These are phyloP conservation scores for Candoia aspera DNA, from an alignment of 2,113 vertebrate species.

Conservation along the genomic window DNA sequence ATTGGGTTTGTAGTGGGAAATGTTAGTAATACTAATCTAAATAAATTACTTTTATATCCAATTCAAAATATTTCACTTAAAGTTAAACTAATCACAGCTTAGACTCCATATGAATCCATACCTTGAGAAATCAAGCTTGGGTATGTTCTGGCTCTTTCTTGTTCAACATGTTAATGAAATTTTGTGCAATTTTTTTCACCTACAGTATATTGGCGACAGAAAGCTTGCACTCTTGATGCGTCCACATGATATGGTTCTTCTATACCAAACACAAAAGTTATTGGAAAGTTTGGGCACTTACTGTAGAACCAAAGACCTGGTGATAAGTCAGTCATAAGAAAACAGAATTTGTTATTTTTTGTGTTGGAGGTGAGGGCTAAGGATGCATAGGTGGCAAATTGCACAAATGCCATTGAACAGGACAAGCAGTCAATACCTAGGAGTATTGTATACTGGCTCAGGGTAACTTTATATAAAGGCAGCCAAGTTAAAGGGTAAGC, in stretches of 20 bases:
- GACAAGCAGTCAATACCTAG: neutral
- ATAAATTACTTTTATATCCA: neutral
- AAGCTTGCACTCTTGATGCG: neutral
- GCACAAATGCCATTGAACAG: neutral
- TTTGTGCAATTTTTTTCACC: neutral
- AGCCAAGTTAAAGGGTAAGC: neutral
- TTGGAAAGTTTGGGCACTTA: neutral
- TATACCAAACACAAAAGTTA: neutral
- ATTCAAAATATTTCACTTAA: neutral
- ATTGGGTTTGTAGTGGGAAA: neutral
- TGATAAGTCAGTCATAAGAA: neutral
- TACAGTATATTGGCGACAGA: neutral
- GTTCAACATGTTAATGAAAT: neutral
- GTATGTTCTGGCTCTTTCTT: neutral
- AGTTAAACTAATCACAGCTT: neutral
- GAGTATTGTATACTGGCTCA: neutral
- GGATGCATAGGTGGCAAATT: neutral
- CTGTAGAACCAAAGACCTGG: neutral
- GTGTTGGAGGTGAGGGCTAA: neutral
- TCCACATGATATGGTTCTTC: neutral
- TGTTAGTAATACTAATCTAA: neutral
- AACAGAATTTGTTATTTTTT: too few species aligned
- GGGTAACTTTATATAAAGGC: neutral
- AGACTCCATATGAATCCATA: neutral
- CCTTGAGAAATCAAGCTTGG: neutral